Evolutionary conservation across 2,113 vertebrate genomes (phyloP), one percentile per base, ranked within the genome.

Genomic region (Rhinichthys klamathensis): DNA sequence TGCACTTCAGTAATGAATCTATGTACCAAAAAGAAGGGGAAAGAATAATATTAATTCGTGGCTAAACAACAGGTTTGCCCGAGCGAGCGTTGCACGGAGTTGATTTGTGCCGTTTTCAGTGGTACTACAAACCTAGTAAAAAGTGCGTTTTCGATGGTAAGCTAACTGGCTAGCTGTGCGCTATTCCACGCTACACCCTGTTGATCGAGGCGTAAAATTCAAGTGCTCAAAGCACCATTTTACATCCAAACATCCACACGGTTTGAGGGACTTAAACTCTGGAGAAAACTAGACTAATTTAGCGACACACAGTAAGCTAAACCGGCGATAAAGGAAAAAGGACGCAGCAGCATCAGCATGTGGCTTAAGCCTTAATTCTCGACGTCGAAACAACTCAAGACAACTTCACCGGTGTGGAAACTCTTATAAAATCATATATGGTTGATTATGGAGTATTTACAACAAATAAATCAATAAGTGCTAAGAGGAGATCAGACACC

Each of bases 1-100:
- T 95, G 90, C 95, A 95, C 87, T 94, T 92, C 90, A 96, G 92
- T 89, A 94, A 91, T 82, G 95, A 94, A 95, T 96, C 95, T 96
- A 41, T 25, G 86, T 15, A 9, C 16, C 15, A 35, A 32, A 79
- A 10, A 54, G 4, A 82, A 83, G 12, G 58, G 35, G 77, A 60
- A 84, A 46, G 84, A 35, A 44, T 49, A 74, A 38, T 3, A 35
- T 76, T 38, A 18, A 44, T 79, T 25, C 15, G 27, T 23, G 25
- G 21, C 3, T 58, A 12, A 46, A 79, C 51, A 51, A 30, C 41
- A 18, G 30, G 0, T 25, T 27, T 63, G 32, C 56, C 9, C 8
- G n/a, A 82, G 6, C 15, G 51, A 35, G n/a, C 23, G 11, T 41
- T 4, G 54, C 63, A 18, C 25, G n/a, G 58, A 35, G 18, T 32